These are phyloP conservation scores for Salpingus planirostris DNA, from an alignment of 2,888 invertebrate species.

Conservation along the genomic window DNA sequence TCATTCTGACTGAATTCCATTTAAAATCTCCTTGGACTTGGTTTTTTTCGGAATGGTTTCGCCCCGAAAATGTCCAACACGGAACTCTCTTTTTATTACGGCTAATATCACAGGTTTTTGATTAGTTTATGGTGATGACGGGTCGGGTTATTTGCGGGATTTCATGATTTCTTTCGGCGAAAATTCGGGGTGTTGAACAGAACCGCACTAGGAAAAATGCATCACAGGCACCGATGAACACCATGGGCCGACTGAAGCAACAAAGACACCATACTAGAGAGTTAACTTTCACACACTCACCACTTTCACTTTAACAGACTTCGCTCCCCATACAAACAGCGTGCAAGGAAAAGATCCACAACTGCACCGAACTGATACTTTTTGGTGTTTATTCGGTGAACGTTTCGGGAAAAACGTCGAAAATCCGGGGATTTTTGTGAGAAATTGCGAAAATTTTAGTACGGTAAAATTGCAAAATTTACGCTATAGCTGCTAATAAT, in stretches of 20 bases:
- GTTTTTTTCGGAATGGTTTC: not conserved
- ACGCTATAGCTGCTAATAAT: no score
- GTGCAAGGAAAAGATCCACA: conserved; percentile 12
- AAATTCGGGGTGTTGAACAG: conserved; percentile 17
- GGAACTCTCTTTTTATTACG: no score
- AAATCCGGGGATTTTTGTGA: no score
- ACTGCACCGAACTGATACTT: no score
- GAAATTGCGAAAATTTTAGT: no score
- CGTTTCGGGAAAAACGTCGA: no score
- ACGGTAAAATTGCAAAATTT: no score
- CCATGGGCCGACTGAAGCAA: conserved; percentile 36
- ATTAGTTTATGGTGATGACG: no score
- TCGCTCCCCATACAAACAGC: conserved; percentile 14
- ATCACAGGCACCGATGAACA: conserved; percentile 37
- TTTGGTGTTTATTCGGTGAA: no score
- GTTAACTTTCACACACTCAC: conserved; percentile 41
- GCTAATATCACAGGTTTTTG: conserved; percentile 15
- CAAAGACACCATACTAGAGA: conserved; percentile 36
- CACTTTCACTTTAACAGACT: conserved; percentile 38
- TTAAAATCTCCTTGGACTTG: no score
- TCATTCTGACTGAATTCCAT: conserved; percentile 26
- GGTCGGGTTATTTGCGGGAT: no score
- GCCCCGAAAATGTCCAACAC: no score
- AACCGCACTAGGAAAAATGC: conserved; percentile 31
- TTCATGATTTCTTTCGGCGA: not conserved